These are phyloP conservation scores for Brachyopa scutellaris DNA, from an alignment of 2,888 invertebrate genomes.

Conservation along the genomic window DNA sequence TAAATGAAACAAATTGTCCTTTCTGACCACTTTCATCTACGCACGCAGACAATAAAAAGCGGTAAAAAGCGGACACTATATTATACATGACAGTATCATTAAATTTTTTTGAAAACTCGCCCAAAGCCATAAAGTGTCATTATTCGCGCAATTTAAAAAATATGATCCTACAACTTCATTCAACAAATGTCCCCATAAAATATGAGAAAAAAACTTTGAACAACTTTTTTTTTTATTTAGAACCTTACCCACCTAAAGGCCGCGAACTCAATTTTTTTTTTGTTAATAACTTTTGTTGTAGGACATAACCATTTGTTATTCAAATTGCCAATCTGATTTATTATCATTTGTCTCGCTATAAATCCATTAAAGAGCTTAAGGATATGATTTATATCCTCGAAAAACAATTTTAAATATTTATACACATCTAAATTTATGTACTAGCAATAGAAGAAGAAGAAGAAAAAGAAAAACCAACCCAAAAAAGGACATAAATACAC, in stretches of 20 bases:
- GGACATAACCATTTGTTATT: constrained; percentile 70
- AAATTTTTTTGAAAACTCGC: no score
- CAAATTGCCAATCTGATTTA: constrained; percentile 71
- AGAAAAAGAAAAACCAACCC: background rate
- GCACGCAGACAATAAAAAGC: no score
- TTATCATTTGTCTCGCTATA: constrained; percentile 70
- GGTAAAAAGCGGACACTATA: no score
- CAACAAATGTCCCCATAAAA: constrained; percentile 19
- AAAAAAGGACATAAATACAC: constrained; percentile 51
- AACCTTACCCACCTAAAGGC: background rate
- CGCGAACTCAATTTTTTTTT: constrained; percentile 30
- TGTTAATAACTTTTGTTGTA: constrained; percentile 57
- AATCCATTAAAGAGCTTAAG: constrained; percentile 65
- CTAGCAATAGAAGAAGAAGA: constrained; percentile 9
- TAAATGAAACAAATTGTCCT: no score
- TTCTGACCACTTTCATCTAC: no score
- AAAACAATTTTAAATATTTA: constrained; percentile 50
- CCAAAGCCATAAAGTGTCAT: constrained; percentile 58
- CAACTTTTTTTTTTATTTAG: constrained; percentile 11
- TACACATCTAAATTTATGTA: constrained; percentile 49
- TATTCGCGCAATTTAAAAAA: constrained; percentile 43
- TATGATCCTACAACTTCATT: background rate
- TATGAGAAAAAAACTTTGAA: background rate
- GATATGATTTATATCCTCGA: constrained; percentile 61
- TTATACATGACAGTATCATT: background rate